phyloP scores from a whole-genome alignment of 1,140 invertebrate species.

The Acromyrmex heyeri region DNA sequence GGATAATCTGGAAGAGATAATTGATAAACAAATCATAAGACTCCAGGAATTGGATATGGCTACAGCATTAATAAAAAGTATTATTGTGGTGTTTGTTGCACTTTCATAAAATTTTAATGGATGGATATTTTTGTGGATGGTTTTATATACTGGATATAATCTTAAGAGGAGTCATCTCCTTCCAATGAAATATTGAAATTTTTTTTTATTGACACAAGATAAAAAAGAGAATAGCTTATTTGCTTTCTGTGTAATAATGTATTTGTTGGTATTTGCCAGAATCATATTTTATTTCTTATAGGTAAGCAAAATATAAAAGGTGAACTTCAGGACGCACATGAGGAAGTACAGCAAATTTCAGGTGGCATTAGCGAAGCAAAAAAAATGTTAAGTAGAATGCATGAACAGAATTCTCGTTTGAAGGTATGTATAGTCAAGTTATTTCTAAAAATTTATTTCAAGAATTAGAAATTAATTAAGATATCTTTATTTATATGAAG shows the following conservation, averaged over 20 bases:
- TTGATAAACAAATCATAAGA: constrained; percentile 26
- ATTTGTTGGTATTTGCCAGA: not conserved
- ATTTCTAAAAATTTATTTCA: not conserved
- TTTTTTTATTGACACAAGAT: not conserved
- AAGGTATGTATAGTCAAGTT: constrained; percentile 66
- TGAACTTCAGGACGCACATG: constrained; percentile 54
- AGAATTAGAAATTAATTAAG: constrained; percentile 20
- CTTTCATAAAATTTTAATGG: not conserved
- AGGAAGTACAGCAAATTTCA: constrained; percentile 38
- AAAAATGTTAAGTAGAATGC: constrained; percentile 67
- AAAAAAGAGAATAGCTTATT: constrained; percentile 43
- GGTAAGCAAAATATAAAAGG: constrained; percentile 70
- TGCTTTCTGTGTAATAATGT: constrained; percentile 34
- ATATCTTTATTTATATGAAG: constrained; percentile 53
- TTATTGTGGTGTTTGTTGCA: not conserved
- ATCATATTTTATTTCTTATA: constrained; percentile 54
- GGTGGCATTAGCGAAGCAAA: constrained; percentile 59
- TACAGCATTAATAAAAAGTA: constrained; percentile 47
- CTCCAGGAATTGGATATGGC: constrained; percentile 2
- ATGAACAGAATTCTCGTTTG: constrained; percentile 67
- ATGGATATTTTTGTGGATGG: constrained; percentile 56
- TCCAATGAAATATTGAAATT: constrained; percentile 70
- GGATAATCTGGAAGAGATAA: constrained; percentile 31
- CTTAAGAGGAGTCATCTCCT: constrained; percentile 73
- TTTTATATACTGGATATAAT: constrained; percentile 67